Base-by-base conservation (phyloP, 2,113 vertebrate genomes). In the Barnardius zonarius region DNA sequence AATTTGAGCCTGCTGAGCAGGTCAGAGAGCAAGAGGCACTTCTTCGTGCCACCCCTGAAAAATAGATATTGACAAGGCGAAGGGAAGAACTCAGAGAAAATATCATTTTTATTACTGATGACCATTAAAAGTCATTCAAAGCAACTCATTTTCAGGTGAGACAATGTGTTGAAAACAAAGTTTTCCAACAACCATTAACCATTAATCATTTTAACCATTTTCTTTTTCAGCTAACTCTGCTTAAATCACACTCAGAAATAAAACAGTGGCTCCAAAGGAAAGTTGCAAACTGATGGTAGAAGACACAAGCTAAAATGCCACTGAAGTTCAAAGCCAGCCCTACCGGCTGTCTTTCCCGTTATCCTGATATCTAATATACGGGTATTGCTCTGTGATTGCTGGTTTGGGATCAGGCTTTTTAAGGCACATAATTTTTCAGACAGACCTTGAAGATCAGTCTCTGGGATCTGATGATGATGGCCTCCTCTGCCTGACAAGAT, bases 351-450 rank as follows among this genome's bases (percentile, higher is more conserved):
- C 43, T 31, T 46, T 43, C 25, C 75, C 41, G 51, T 49, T 75
- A 59, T 17, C 27, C 52, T 12, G 49, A 6, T 4, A 31, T 33
- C n/a, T 74, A 69, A 95, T 55, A 74, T 55, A 77, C 59, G 78
- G 51, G 27, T 9, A 35, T 46, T 77, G 63, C 67, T 46, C 61
- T 27, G 44, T 63, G 72, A 92, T 41, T 91, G 68, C 90, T 93
- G 79, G 35, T 43, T 86, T 73, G 81, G 88, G 90, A 93, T 91
- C 66, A 84, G 81, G n/a, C 20, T 87, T 86, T 83, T 91, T 61
- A 77, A 76, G 64, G 93, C 46, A 73, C 66, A 39, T 92, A 70
- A 96, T 94, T 97, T 88, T 90, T 88, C 79, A 92, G 93, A 39
- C 77, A 95, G 86, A 31, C 43, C 55, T 91, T 82, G 91, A 72